These are phyloP conservation scores for Callipepla squamata DNA, from an alignment of 2,113 vertebrate species.

Conservation along the genomic window DNA sequence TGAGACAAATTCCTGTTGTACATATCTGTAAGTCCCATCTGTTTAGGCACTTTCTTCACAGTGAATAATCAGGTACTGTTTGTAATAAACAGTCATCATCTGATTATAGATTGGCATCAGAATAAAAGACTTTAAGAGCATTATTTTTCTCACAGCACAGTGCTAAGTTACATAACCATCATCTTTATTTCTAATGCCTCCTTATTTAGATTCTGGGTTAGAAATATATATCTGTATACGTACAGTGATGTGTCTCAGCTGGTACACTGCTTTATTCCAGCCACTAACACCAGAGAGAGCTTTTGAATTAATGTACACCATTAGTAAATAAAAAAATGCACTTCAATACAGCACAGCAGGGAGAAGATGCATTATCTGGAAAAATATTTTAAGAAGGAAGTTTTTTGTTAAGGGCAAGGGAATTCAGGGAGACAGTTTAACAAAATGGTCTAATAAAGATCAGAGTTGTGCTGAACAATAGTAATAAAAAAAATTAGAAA, in stretches of 20 bases:
- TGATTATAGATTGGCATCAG: neutral
- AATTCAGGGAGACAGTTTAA: constrained; percentile 39
- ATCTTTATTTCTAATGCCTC: neutral
- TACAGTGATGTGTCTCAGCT: neutral
- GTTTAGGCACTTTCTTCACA: neutral
- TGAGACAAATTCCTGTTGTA: neutral
- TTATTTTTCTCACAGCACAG: neutral
- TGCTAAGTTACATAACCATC: neutral
- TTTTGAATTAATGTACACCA: constrained; percentile 52
- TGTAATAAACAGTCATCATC: neutral
- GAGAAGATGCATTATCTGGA: constrained; percentile 25
- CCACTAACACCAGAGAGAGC: constrained; percentile 18
- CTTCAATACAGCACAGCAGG: constrained; percentile 43
- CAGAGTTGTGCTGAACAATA: constrained; percentile 23
- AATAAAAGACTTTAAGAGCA: neutral
- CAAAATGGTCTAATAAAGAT: constrained; percentile 47
- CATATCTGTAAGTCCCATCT: neutral
- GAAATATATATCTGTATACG: neutral
- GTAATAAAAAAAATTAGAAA: neutral
- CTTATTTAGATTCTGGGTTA: constrained; percentile 6
- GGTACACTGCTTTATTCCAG: constrained; percentile 9
- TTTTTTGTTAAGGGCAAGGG: constrained; percentile 23
- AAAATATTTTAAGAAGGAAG: constrained; percentile 42
- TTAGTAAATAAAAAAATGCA: constrained; percentile 59
- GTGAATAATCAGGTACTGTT: neutral